Conservation (phyloP, 2,888 invertebrate species). For the Agriopis marginaria region DNA sequence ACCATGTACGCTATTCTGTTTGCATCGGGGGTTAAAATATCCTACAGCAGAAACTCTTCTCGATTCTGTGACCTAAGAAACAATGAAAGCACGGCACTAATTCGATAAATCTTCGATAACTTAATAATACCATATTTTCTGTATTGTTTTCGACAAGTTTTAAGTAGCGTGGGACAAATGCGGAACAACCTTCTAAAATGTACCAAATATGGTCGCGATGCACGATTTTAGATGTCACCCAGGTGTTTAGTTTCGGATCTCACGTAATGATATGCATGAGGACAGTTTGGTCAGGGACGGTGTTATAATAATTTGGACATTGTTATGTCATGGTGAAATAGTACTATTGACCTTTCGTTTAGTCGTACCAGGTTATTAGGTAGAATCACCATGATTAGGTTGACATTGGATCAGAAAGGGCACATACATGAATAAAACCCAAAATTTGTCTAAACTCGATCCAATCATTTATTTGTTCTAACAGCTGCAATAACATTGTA, state of each 20-base stretch:
- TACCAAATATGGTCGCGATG: slow-evolving; percentile 23
- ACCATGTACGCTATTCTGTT: no score
- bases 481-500: no score
- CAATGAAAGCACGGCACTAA: neutral
- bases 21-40: no score
- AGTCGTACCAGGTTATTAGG: neutral
- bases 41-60: no score
- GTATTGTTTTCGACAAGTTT: slow-evolving; percentile 8
- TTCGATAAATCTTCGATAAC: neutral
- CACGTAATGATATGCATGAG: slow-evolving; percentile 25
- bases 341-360: slow-evolving; percentile 23
- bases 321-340: slow-evolving; percentile 28
- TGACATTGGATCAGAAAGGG: slow-evolving; percentile 8
- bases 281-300: slow-evolving; percentile 29
- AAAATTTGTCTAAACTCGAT: no score
- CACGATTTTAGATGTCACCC: slow-evolving; percentile 21
- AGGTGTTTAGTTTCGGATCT: slow-evolving; percentile 6
- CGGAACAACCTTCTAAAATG: slow-evolving; percentile 28
- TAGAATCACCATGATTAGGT: neutral
- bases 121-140: slow-evolving; percentile 1
- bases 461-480: no score
- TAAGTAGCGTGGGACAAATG: slow-evolving; percentile 5
- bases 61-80: neutral
- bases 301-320: slow-evolving; percentile 12
- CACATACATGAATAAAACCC: neutral